Conservation (phyloP, 2,113 vertebrate species). For the Trogon surrucura region DNA sequence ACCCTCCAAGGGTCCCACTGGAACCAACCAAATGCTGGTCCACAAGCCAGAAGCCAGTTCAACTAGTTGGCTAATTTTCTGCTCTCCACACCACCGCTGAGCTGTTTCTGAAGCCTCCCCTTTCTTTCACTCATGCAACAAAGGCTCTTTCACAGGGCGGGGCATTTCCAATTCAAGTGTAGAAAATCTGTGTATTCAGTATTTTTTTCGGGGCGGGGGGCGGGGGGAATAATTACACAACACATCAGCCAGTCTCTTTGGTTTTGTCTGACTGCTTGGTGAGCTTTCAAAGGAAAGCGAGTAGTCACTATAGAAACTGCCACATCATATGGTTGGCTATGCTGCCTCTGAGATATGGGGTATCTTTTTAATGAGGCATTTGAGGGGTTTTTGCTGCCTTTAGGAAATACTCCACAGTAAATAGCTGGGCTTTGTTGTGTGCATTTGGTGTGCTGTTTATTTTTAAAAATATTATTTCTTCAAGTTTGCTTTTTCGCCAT, state of each 20-base stretch:
- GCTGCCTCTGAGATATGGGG: neutral
- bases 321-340: neutral
- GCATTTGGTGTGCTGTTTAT: neutral
- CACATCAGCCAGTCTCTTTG: neutral
- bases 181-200: slow-evolving; percentile 49
- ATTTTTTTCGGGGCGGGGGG: neutral
- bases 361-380: neutral
- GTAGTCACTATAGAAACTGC: slow-evolving; percentile 75
- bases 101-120: neutral
- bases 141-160: slow-evolving; percentile 35
- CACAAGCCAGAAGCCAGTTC: neutral
- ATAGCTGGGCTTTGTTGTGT: neutral
- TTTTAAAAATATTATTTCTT: neutral
- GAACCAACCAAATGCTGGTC: neutral
- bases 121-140: neutral
- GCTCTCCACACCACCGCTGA: neutral
- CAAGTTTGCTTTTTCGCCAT: neutral
- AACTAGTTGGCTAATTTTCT: neutral
- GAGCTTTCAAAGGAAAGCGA: slow-evolving; percentile 42
- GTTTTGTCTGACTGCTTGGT: slow-evolving; percentile 41
- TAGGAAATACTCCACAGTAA: neutral
- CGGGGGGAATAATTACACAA: neutral
- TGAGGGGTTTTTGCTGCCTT: neutral
- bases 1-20: accelerated
- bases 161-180: slow-evolving; percentile 37